Base-by-base conservation (phyloP, 2,113 vertebrate species). In the Thamnaconus septentrionalis region DNA sequence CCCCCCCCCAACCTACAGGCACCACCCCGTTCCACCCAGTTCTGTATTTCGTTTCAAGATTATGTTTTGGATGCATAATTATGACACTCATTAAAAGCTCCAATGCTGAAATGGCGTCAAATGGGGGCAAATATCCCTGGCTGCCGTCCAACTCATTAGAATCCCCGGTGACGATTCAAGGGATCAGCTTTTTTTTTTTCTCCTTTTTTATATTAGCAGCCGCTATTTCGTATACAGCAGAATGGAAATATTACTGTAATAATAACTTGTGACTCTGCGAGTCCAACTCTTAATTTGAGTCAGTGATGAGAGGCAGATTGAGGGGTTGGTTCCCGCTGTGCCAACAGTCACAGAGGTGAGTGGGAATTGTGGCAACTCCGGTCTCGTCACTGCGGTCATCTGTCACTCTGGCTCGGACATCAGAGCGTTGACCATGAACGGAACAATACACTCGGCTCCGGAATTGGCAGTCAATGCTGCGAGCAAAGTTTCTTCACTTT, bases 1-100 rank as follows among this genome's bases (percentile, higher is more conserved):
- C 53, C 40, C 55, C 53, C 10, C 39, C 3, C 47, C 4, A 9
- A n/a, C 48, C 4, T 11, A 49, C 10, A 49, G 2, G 18, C 50
- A 52, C 12, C 50, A n/a, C 50, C 4, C 48, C 43, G 41, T 61
- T 7, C 43, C 46, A 57, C 60, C 57, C 53, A 31, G 80, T 71
- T 85, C 62, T 77, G 76, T 76, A 72, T 80, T 79, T 89, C 75
- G 82, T 86, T 88, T 84, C 57, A 86, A 86, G 81, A 86, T 84
- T 78, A 84, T 87, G 87, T 90, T 91, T 84, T 73, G 73, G 79
- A 78, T 70, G 70, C 85, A 84, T 87, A 88, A 91, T 90, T 86
- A 83, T 78, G 76, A 79, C 73, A 82, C 81, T 88, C 83, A 85
- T 89, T 90, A 89, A 87, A 88, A 76, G 76, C 64, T 84, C 78